These are phyloP conservation scores for Ochotona princeps DNA, from an alignment of 2,113 vertebrate species.

Conservation along the genomic window DNA sequence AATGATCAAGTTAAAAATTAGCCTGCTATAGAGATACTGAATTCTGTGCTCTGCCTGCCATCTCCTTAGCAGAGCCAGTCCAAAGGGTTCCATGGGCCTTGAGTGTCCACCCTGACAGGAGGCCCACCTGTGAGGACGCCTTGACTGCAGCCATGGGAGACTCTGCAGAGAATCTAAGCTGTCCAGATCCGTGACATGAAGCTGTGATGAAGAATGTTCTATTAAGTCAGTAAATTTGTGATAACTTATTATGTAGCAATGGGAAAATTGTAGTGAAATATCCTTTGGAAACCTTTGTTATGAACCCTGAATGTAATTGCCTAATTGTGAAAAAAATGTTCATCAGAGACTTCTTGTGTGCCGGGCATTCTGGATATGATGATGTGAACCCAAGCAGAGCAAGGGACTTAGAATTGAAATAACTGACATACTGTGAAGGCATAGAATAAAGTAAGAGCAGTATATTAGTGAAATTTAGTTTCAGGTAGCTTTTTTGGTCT, in stretches of 20 bases:
- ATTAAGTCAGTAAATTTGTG: neutral
- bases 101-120: neutral
- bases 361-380: neutral
- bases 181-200: neutral
- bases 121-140: neutral
- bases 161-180: neutral
- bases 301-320: neutral
- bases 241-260: neutral
- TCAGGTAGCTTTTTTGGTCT: neutral
- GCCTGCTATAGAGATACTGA: too few relatives aligned
- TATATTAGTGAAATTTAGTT: neutral
- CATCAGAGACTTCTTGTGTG: neutral
- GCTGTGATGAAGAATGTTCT: neutral
- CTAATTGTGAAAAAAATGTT: neutral
- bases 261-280: neutral
- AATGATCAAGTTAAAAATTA: too few relatives aligned
- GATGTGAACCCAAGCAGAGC: neutral
- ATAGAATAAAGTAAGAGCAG: neutral
- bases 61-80: too few relatives aligned
- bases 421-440: neutral
- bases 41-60: too few relatives aligned
- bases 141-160: neutral
- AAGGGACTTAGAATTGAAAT: neutral
- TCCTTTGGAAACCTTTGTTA: constrained; percentile 1
- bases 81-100: too few relatives aligned